phyloP scores from a whole-genome alignment of 2,113 vertebrate species.

The Zapornia atra region DNA sequence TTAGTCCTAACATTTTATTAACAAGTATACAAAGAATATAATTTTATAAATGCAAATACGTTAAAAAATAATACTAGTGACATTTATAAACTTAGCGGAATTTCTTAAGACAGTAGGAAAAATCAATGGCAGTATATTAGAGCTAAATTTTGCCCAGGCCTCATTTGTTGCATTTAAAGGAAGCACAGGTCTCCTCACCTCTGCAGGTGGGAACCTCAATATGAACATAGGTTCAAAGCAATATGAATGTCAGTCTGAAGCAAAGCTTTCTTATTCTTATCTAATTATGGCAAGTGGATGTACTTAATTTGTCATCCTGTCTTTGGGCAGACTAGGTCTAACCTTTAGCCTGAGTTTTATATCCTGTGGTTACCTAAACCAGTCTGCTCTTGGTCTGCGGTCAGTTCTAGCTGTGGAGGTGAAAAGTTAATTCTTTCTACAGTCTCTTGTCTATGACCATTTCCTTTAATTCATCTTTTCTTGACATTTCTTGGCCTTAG shows the following conservation, averaged over 20 bases:
- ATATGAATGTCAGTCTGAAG: not conserved
- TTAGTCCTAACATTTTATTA: not conserved
- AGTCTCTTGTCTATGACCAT: not conserved
- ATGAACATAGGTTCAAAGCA: not conserved
- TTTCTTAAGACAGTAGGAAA: not conserved
- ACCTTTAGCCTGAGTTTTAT: constrained; percentile 39
- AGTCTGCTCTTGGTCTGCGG: not conserved
- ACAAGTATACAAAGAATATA: not conserved
- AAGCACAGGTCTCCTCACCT: not conserved
- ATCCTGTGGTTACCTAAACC: constrained; percentile 25
- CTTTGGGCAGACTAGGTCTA: constrained; percentile 7
- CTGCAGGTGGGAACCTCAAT: not conserved
- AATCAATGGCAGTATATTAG: not conserved
- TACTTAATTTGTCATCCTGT: constrained; percentile 44
- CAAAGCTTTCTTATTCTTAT: not conserved
- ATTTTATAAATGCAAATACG: not conserved
- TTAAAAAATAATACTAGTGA: not conserved
- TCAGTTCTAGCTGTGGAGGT: constrained; percentile 7
- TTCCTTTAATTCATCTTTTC: constrained; percentile 35
- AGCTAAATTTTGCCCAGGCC: not conserved
- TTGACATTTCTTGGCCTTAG: not conserved
- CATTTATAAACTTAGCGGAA: not conserved
- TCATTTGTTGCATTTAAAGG: not conserved
- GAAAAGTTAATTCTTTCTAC: constrained; percentile 30
- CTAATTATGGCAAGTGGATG: not conserved